phyloP scores from a whole-genome alignment of 2,113 vertebrate species.

The Tyrannus savana region DNA sequence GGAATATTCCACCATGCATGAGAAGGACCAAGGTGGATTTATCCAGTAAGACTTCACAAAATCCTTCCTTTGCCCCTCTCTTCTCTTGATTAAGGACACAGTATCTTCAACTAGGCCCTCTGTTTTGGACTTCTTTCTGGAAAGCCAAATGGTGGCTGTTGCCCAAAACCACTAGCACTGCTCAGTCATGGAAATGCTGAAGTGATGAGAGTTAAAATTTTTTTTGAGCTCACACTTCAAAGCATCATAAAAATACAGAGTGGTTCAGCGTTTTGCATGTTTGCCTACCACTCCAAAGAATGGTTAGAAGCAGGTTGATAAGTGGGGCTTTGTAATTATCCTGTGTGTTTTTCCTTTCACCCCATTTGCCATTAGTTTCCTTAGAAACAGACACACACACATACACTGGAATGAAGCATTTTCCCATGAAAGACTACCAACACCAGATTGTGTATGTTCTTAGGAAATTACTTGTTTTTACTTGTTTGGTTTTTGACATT shows the following conservation, averaged over 20 bases:
- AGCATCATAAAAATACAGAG: constrained; percentile 17
- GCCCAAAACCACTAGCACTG: not conserved
- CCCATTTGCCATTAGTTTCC: constrained; percentile 5
- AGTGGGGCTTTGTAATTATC: constrained; percentile 29
- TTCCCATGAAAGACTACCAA: constrained; percentile 33
- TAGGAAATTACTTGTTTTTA: constrained; percentile 40
- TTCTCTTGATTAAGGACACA: not conserved
- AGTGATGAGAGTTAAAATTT: not conserved
- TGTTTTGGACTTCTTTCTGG: not conserved
- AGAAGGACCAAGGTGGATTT: not conserved
- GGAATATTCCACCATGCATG: not conserved
- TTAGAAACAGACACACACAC: not conserved
- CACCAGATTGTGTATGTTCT: not conserved
- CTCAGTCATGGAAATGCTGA: constrained; percentile 9
- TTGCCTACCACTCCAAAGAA: constrained; percentile 48
- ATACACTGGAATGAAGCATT: not conserved
- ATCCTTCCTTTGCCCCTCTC: not conserved
- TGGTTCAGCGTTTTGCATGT: constrained; percentile 26
- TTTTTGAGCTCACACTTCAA: constrained; percentile 42
- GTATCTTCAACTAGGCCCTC: not conserved
- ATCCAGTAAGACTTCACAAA: not conserved
- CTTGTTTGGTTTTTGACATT: constrained; percentile 43
- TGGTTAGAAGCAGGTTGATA: constrained; percentile 14
- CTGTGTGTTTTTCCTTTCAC: constrained; percentile 7
- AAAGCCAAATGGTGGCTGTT: not conserved